Percentiles rank a stretch among this genome's conserved stretches.
phyloP scores from a whole-genome alignment of 2,797 vertebrate species.

The Pangasius macronema region DNA sequence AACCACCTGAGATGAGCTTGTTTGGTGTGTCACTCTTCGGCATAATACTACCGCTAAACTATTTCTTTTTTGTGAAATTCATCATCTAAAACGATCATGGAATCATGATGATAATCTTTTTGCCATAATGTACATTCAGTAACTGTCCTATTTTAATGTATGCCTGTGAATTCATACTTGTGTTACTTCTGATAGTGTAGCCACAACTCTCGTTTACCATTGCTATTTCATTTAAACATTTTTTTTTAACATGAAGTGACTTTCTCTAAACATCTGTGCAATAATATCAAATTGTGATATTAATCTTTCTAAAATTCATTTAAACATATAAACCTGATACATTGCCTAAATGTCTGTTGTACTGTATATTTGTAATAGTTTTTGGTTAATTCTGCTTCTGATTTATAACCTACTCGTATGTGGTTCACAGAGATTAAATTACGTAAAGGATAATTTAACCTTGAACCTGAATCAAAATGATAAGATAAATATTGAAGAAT shows the following conservation, averaged over 20 bases:
- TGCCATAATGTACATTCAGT: background rate
- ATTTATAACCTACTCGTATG: background rate
- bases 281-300: slow-evolving; percentile 30
- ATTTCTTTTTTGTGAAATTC: background rate
- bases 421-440: slow-evolving; percentile 8
- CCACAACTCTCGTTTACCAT: background rate
- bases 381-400: background rate
- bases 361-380: slow-evolving; percentile 14
- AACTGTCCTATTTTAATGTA: background rate
- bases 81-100: no score
- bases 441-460: background rate
- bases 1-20: background rate
- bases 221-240: background rate
- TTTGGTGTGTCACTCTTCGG: background rate
- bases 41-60: background rate
- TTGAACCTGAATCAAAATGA: background rate
- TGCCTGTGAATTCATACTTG: background rate
- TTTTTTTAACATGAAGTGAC: background rate
- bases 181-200: background rate
- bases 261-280: slow-evolving; percentile 40
- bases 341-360: slow-evolving; percentile 2
- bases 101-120: background rate
- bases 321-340: background rate
- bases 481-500: background rate
- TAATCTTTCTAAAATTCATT: background rate